A percentile compares a stretch with the other conserved stretches of the same genome.
Evolutionary conservation across 2,888 invertebrate species (phyloP).

Genomic region (Mimachlamys varia): DNA sequence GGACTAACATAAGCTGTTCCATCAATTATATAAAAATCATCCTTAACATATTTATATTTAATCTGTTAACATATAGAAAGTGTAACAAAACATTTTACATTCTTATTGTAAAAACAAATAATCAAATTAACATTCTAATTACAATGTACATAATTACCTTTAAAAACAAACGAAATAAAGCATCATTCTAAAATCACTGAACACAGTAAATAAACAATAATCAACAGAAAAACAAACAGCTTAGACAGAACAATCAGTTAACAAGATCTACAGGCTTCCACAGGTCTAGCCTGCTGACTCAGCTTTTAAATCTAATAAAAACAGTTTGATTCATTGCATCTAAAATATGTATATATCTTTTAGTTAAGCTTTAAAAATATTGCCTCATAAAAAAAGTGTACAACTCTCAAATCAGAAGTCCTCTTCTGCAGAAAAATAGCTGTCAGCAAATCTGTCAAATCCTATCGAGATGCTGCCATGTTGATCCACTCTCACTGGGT

Average conservation of each 20-base stretch:
- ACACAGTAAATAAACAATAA: too few relatives aligned
- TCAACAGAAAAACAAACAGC: background rate
- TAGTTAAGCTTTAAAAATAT: background rate
- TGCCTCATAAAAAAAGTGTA: background rate
- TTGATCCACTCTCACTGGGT: slow-evolving; percentile 68
- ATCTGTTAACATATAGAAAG: background rate
- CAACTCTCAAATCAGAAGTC: background rate
- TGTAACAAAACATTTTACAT: background rate
- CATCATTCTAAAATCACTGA: background rate
- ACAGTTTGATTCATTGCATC: background rate
- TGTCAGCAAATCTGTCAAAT: slow-evolving; percentile 67
- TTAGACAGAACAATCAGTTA: background rate
- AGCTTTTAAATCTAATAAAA: background rate
- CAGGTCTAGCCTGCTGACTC: too few relatives aligned
- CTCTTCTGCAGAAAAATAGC: slow-evolving; percentile 63
- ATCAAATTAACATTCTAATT: background rate
- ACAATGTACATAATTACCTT: background rate
- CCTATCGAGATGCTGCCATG: slow-evolving; percentile 72
- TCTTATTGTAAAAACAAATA: too few relatives aligned
- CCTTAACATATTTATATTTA: background rate
- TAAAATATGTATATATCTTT: background rate
- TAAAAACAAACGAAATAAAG: background rate
- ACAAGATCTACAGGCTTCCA: background rate
- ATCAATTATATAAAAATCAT: too few relatives aligned
- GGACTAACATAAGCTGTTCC: too few relatives aligned